Evolutionary conservation across 92 coral and sea anemone species (phyloP).

Genomic region (Plumapathes pennacea): DNA sequence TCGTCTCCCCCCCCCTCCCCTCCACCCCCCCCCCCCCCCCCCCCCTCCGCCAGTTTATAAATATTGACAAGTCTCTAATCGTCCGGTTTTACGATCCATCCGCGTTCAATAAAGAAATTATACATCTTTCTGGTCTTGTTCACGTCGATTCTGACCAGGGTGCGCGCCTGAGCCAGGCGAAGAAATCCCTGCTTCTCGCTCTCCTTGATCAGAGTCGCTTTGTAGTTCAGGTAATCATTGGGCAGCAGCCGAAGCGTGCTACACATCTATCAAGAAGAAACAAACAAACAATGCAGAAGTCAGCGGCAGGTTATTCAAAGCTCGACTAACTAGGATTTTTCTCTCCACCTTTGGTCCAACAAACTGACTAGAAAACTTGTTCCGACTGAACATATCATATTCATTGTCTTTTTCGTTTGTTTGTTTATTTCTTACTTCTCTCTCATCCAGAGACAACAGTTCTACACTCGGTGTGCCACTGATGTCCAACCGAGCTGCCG

Average conservation of each 20-base stretch:
- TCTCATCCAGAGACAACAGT: conserved; percentile 66
- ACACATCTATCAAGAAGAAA: conserved; percentile 56
- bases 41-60: too few species aligned
- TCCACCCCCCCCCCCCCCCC: background rate
- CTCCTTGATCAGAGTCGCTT: conserved; percentile 76
- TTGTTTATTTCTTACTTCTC: conserved; percentile 77
- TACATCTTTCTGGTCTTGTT: conserved; percentile 97
- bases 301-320: background rate
- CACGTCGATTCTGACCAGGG: conserved; percentile 91
- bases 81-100: conserved; percentile 78
- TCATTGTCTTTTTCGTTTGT: too few species aligned
- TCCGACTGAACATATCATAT: too few species aligned
- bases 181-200: conserved; percentile 76
- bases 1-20: background rate
- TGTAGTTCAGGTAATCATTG: conserved; percentile 76
- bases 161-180: conserved; percentile 89
- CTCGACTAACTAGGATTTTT: background rate
- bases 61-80: conserved; percentile 27
- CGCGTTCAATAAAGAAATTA: conserved; percentile 84
- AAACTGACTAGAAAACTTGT: too few species aligned
- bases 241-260: conserved; percentile 83
- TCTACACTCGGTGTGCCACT: conserved; percentile 95
- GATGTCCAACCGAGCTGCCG: conserved; percentile 89
- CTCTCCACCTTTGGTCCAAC: too few species aligned
- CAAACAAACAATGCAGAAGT: background rate